These are phyloP conservation scores for Acromyrmex heyeri DNA, from an alignment of 1,140 invertebrate genomes.

Conservation along the genomic window DNA sequence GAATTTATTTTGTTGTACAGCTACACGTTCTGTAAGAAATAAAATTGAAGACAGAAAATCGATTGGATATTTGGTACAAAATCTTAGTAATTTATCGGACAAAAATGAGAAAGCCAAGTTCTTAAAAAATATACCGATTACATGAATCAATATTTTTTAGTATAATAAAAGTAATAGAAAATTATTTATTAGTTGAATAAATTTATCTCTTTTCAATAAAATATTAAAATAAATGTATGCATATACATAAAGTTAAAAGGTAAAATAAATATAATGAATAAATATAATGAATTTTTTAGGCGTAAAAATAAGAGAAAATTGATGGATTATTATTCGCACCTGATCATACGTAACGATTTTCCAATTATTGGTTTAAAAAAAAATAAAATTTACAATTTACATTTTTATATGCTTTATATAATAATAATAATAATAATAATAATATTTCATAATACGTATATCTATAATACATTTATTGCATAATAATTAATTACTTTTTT, in stretches of 20 bases:
- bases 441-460: background rate
- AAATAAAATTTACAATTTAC: background rate
- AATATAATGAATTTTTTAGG: background rate
- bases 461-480: background rate
- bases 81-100: background rate
- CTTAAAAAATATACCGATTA: background rate
- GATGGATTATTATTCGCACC: background rate
- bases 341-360: background rate
- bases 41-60: background rate
- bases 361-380: background rate
- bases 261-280: conserved; percentile 7
- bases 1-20: conserved; percentile 47
- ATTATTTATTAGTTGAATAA: background rate
- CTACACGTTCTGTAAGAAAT: background rate
- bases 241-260: background rate
- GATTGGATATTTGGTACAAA: background rate
- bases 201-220: background rate
- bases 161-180: background rate
- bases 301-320: background rate
- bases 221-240: background rate
- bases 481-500: conserved; percentile 9
- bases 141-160: background rate
- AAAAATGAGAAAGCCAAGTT: background rate
- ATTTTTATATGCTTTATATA: background rate
- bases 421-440: background rate